Conservation (phyloP, 2,113 vertebrate species). For the Alethe castanea region DNA sequence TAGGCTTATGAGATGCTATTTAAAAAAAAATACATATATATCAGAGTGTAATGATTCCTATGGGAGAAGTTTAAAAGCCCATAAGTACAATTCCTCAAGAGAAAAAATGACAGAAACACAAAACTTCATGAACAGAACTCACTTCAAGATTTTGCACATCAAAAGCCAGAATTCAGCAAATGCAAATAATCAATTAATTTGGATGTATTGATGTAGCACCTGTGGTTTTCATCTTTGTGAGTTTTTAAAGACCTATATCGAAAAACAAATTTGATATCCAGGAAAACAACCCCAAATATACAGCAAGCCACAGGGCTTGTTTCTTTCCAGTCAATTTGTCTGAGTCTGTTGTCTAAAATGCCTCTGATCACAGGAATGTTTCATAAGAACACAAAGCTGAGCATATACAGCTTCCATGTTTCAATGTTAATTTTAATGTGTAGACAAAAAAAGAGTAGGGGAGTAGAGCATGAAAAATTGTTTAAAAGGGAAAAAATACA, state of each 20-base stretch:
- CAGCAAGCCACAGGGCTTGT: background rate
- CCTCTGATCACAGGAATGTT: background rate
- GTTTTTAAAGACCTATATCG: background rate
- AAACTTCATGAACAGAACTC: background rate
- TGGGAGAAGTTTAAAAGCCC: background rate
- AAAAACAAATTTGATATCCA: background rate
- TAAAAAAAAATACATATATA: background rate
- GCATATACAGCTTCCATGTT: background rate
- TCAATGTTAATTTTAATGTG: background rate
- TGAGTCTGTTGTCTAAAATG: background rate
- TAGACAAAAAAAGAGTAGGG: background rate
- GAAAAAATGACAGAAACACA: background rate
- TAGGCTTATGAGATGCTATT: background rate
- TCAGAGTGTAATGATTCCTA: background rate
- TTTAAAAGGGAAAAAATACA: background rate
- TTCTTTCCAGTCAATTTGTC: background rate
- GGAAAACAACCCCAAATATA: accelerated
- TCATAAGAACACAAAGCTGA: background rate
- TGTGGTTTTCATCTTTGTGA: background rate
- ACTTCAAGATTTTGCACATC: background rate
- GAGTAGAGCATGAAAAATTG: background rate
- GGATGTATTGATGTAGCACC: background rate
- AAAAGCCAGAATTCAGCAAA: background rate
- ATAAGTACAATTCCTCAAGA: background rate
- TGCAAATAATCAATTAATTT: background rate